A percentile compares a stretch with the other conserved stretches of the same genome.
phyloP scores from a whole-genome alignment of 2,888 invertebrate genomes.

The Eupithecia insigniata region DNA sequence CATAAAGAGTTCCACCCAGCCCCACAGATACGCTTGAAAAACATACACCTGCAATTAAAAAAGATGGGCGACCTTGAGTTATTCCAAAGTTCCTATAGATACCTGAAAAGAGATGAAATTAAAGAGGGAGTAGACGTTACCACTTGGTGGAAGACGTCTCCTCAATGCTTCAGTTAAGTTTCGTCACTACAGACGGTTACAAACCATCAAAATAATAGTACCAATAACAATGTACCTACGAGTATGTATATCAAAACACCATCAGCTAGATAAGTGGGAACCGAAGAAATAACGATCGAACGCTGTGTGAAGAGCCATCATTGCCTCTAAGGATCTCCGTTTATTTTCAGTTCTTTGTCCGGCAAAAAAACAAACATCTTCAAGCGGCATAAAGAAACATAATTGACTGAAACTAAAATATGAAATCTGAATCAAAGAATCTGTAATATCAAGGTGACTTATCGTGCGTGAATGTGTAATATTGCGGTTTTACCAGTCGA shows the following conservation, averaged over 20 bases:
- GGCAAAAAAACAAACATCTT: too few relatives aligned
- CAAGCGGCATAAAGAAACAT: too few relatives aligned
- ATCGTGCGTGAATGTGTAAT: constrained; percentile 1
- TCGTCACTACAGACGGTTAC: background rate
- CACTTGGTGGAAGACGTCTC: background rate
- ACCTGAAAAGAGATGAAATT: too few relatives aligned
- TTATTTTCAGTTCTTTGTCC: too few relatives aligned
- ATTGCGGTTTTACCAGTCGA: constrained; percentile 5
- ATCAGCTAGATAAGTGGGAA: background rate
- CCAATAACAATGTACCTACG: background rate
- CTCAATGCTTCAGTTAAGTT: background rate
- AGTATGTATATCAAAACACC: background rate
- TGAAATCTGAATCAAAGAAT: background rate
- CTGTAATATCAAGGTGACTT: constrained; percentile 6
- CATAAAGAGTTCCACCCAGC: too few relatives aligned
- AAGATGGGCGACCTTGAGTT: too few relatives aligned
- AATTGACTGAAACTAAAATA: too few relatives aligned
- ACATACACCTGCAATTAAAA: too few relatives aligned
- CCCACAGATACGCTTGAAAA: too few relatives aligned
- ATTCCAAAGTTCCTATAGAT: too few relatives aligned
- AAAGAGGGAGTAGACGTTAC: too few relatives aligned
- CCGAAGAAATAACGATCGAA: background rate
- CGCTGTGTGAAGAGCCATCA: background rate
- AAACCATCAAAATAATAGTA: background rate
- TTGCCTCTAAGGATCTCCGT: too few relatives aligned